Evolutionary conservation across 2,113 vertebrate genomes (phyloP).

Genomic region (Paedocypris sp.): DNA sequence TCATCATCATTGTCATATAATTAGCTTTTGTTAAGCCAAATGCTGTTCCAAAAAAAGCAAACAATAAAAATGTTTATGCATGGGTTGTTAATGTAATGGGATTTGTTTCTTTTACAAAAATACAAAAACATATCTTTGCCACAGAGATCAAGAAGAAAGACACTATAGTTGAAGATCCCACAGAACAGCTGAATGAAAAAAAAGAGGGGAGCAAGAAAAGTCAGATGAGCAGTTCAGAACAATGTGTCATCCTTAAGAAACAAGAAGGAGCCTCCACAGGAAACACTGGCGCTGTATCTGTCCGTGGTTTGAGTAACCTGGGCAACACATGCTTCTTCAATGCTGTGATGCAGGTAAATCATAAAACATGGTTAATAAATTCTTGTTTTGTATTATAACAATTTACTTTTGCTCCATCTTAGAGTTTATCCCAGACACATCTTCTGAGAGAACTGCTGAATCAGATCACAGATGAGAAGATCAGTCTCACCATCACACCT

Average conservation of each 20-base stretch:
- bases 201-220: slow-evolving; percentile 47
- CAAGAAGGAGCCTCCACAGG: slow-evolving; percentile 40
- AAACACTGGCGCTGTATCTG: slow-evolving; percentile 49
- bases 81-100: no score
- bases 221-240: slow-evolving; percentile 56
- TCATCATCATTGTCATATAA: no score
- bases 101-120: no score
- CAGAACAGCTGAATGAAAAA: slow-evolving; percentile 32
- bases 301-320: slow-evolving; percentile 89
- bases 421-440: slow-evolving; percentile 92
- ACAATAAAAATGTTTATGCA: no score
- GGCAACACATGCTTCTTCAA: slow-evolving; percentile 98
- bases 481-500: slow-evolving; percentile 62
- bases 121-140: not conserved
- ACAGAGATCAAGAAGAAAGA: slow-evolving; percentile 28
- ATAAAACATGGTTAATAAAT: not conserved
- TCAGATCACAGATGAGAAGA: slow-evolving; percentile 67
- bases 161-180: not conserved
- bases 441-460: slow-evolving; percentile 72
- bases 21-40: no score
- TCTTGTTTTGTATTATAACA: not conserved
- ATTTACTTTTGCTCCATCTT: not conserved
- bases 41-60: no score
- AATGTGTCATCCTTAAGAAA: slow-evolving; percentile 46
- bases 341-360: slow-evolving; percentile 85